Evolutionary conservation across 2,888 invertebrate genomes (phyloP).

Genomic region (Apocheima hispidaria): DNA sequence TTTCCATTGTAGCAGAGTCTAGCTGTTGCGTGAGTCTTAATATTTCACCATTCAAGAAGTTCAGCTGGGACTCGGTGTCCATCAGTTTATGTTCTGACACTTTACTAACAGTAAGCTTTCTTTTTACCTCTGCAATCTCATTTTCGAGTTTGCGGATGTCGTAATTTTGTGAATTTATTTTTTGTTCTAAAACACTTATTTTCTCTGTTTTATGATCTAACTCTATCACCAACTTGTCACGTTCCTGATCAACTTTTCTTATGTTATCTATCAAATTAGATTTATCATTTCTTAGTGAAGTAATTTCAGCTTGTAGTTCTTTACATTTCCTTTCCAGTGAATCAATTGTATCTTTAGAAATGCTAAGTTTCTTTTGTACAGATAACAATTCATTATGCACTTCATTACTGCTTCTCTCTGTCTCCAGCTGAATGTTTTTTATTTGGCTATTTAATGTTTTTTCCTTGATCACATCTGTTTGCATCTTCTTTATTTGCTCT

Average conservation of each 20-base stretch:
- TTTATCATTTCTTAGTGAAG: constrained; percentile 87
- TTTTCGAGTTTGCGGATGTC: constrained; percentile 84
- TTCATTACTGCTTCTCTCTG: constrained; percentile 90
- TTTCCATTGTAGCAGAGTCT: constrained; percentile 88
- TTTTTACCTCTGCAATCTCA: constrained; percentile 84
- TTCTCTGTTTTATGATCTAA: constrained; percentile 91
- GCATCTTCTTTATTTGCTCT: constrained; percentile 79
- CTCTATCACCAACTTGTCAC: constrained; percentile 88
- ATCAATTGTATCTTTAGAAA: constrained; percentile 86
- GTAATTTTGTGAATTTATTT: constrained; percentile 86
- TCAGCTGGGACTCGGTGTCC: constrained; percentile 83
- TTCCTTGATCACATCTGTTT: constrained; percentile 79
- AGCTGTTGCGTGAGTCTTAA: constrained; percentile 83
- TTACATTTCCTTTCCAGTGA: constrained; percentile 86
- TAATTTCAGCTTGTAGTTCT: constrained; percentile 87
- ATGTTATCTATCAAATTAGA: constrained; percentile 87
- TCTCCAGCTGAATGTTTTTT: constrained; percentile 91
- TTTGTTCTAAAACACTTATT: constrained; percentile 88
- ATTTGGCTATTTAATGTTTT: constrained; percentile 80
- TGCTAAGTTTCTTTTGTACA: constrained; percentile 87
- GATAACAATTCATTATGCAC: constrained; percentile 88
- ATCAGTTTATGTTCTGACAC: constrained; percentile 80
- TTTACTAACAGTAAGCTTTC: constrained; percentile 77
- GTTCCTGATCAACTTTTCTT: constrained; percentile 89
- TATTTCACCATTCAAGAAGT: constrained; percentile 86